Conservation (phyloP, 2,888 invertebrate genomes). For the Auanema freiburgensis region DNA sequence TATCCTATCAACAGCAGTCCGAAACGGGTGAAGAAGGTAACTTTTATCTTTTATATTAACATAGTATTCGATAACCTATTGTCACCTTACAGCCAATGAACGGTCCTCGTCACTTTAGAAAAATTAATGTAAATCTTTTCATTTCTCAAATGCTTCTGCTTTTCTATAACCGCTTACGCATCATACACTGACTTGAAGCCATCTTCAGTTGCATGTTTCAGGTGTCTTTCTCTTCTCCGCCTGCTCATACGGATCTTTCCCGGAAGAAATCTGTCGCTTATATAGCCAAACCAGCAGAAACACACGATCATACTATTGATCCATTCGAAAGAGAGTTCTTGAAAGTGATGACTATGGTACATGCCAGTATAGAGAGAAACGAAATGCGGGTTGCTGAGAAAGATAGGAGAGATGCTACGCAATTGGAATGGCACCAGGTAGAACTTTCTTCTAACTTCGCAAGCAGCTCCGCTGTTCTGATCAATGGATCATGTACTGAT, state of each 20-base stretch:
- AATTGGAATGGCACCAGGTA: slow-evolving; percentile 81
- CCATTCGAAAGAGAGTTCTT: slow-evolving; percentile 69
- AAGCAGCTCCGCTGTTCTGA: too few species aligned
- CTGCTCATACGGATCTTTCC: slow-evolving; percentile 1
- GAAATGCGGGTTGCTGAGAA: slow-evolving; percentile 76
- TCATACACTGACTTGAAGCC: too few species aligned
- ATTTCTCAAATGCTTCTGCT: too few species aligned
- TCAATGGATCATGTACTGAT: too few species aligned
- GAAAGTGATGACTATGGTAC: slow-evolving; percentile 75
- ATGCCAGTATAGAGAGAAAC: slow-evolving; percentile 75
- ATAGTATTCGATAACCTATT: too few species aligned
- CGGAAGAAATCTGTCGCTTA: neutral
- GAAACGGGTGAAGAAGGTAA: slow-evolving; percentile 5
- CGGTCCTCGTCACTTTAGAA: slow-evolving; percentile 5
- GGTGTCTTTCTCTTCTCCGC: slow-evolving; percentile 23
- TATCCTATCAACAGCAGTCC: neutral
- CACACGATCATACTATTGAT: slow-evolving; percentile 10
- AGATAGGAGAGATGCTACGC: slow-evolving; percentile 78
- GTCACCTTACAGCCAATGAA: too few species aligned
- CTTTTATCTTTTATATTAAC: neutral
- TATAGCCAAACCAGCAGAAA: neutral
- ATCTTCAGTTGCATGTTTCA: slow-evolving; percentile 7
- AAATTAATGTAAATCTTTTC: slow-evolving; percentile 15
- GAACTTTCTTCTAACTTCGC: too few species aligned
- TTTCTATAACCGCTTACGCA: too few species aligned